phyloP scores from a whole-genome alignment of 2,888 invertebrate species.

The Pelosia muscerda region DNA sequence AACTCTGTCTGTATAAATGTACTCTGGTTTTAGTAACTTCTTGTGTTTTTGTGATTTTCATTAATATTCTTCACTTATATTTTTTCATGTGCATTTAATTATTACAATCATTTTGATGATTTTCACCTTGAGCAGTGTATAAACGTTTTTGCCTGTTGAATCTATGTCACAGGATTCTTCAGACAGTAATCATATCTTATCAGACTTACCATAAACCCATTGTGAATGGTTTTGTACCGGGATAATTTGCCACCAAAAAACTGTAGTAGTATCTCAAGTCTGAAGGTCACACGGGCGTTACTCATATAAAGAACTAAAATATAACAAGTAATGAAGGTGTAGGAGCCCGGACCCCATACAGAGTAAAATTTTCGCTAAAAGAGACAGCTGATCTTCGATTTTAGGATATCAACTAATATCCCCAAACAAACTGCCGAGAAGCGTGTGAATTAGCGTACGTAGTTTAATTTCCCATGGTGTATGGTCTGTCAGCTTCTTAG shows the following conservation, averaged over 20 bases:
- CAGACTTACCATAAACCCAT: neutral
- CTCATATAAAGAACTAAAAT: neutral
- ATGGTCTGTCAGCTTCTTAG: constrained; percentile 42
- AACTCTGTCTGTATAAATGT: no score
- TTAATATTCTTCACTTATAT: neutral
- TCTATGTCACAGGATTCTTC: neutral
- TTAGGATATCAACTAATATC: constrained; percentile 13
- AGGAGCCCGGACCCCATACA: neutral
- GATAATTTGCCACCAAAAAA: no score
- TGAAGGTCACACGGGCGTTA: neutral
- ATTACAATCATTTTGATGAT: neutral
- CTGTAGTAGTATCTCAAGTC: no score
- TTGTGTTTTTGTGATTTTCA: constrained; percentile 1
- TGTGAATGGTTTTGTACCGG: neutral
- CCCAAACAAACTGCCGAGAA: constrained; percentile 9
- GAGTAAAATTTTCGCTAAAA: neutral
- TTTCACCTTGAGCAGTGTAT: neutral
- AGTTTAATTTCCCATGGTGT: constrained; percentile 57
- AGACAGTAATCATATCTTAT: neutral
- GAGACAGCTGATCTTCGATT: neutral
- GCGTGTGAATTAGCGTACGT: constrained; percentile 44
- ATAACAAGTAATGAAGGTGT: neutral
- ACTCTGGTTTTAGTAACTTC: neutral
- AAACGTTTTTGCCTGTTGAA: neutral
- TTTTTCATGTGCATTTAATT: neutral